Base-by-base conservation (phyloP, 2,888 invertebrate genomes). In the Drosophila monieri region DNA sequence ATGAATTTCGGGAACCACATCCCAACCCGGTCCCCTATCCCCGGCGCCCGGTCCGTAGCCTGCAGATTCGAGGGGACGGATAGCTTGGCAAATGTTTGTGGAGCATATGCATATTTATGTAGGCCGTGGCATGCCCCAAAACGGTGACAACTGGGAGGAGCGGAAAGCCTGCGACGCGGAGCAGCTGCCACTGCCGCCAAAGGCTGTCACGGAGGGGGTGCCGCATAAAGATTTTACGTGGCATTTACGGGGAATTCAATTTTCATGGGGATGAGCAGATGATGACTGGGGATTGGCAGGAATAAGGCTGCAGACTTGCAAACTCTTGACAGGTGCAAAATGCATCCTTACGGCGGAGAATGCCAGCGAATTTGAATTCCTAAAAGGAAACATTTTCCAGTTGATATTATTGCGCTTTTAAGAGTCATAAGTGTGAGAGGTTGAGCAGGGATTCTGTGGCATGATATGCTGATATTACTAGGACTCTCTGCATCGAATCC, bases 71-170 rank as follows among this genome's bases (percentile, higher is more conserved):
- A 15, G 52, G 32, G 43, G 10, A 21, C 15, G 49, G 57, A 55
- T 55, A 35, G 67, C 77, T 83, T 77, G 76, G 71, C 59, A 77
- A 80, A 80, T 83, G 78, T 84, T 84, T 80, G 72, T 56, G 72
- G 44, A 78, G 59, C 64, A 58, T 71, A 71, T 71, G 71, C 66
- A 72, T 72, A 84, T 81, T 78, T 81, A 84, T 84, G 53, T 78
- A 83, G 84, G 78, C 80, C 56, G 68, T 30, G 46, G 58, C 44
- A 44, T 58, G 73, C 43, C 39, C 25, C 60, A 21, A 52, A 18
- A 44, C 39, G 15, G 15, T 9, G 23, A 30, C 46, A 18, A 46
- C 27, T 25, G 25, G 21, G 30, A 14, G 15, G 18, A 48, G 23
- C 15, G 25, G 30, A 15, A 18, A n/a, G 25, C 62, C 12, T 10